Evolutionary conservation across 2,113 vertebrate species (phyloP), one percentile per base, ranked within the genome.

Genomic region (Sakesphorus luctuosus): DNA sequence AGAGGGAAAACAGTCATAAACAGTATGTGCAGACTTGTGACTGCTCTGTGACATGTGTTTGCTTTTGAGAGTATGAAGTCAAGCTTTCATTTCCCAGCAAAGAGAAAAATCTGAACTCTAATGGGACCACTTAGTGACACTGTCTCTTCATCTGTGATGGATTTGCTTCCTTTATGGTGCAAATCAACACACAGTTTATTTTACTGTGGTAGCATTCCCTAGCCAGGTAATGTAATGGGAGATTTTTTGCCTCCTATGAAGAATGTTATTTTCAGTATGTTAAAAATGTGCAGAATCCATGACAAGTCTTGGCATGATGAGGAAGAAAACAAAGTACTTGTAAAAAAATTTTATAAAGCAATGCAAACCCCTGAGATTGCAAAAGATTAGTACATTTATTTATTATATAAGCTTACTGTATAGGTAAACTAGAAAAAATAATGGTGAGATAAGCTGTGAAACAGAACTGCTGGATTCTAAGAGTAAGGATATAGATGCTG

Each of bases 21-120:
- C 55, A 68, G 35, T 80, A 84, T 88, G 50, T 67, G 65, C 78
- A 91, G 84, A 53, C 47, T 49, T 82, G 87, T 31, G 87, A 59
- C 61, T 93, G 47, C 73, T 84, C 86, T 46, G 71, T 59, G 84
- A 96, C 89, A 93, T 69, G 63, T 91, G 89, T 93, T 96, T 97
- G 88, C 65, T 84, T 96, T 96, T 49, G 68, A 53, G 68, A 80
- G 46, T n/a, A 75, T 24, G 29, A 84, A 93, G 72, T 69, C 14
- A n/a, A 94, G 82, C 36, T 88, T 95, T 91, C 43, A 46, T 96
- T 79, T 90, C 63, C 72, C 65, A 73, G 62, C 53, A 89, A 85
- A 91, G 66, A 80, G 40, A 84, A 94, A 95, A 87, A 55, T 72
- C 36, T 29, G 77, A 90, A 46, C 65, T 59, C 81, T 81, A 47